Base-by-base conservation (phyloP, 1,140 invertebrate genomes). In the Phortica variegata region DNA sequence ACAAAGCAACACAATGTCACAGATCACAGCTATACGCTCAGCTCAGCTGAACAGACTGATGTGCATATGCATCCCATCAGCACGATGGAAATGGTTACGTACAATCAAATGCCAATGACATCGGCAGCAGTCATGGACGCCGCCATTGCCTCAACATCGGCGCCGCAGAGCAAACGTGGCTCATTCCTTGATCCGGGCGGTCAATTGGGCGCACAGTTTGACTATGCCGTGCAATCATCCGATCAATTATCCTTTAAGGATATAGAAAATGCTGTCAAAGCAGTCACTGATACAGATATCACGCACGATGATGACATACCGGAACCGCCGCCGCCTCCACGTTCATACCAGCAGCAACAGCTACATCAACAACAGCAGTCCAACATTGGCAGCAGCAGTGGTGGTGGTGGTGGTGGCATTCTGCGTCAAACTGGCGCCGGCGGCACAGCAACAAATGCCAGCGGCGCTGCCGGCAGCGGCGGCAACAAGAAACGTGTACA, bases 401-500 rank as follows among this genome's bases (percentile, higher is more conserved):
- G 33, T 16, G 33, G 33, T 36, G 33, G 33, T 13, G 33, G 33
- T n/a, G 33, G 47, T 4, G 85, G 85, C 0, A 87, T 87, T 16
- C 70, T 87, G 4, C 65, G 85, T 19, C 80, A 85, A 52, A 79
- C 82, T 1, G 81, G 81, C 2, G 40, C 55, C 3, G 40, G 40
- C 16, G 69, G 73, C 13, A 74, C 73, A 8, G 73, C 73, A 0
- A 83, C 82, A 1, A 81, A 83, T 0, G 83, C 84, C 31, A 84
- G 85, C 40, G 41, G 54, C 34, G 63, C 74, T 13, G 71, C 73
- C 2, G 83, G 82, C 2, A 82, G 83, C 0, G 85, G 85, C 31
- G 85, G 85, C 48, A 84, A 87, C 77, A 91, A 91, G 76, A 91
- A 91, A 77, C 83, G 89, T 59, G 89, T 91, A 52, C 89, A 91